A percentile compares a stretch with the other conserved stretches of the same genome.
phyloP scores from a whole-genome alignment of 2,888 invertebrate species.

The Salticus scenicus region DNA sequence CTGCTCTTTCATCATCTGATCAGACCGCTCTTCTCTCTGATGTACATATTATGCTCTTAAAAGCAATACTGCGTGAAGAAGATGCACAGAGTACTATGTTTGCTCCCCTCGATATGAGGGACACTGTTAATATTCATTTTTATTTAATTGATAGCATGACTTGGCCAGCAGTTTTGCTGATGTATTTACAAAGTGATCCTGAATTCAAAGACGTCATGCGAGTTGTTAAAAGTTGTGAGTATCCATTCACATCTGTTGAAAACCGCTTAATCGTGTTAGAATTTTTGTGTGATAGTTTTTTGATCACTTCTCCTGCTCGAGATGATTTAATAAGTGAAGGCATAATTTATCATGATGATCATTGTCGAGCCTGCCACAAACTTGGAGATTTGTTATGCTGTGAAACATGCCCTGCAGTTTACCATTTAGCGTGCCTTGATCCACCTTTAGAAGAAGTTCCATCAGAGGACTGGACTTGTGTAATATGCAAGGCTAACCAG shows the following conservation, averaged over 20 bases:
- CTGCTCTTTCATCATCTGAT: slow-evolving; percentile 92
- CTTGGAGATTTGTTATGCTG: slow-evolving; percentile 96
- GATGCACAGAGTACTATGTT: slow-evolving; percentile 96
- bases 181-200: slow-evolving; percentile 91
- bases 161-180: slow-evolving; percentile 94
- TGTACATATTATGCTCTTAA: slow-evolving; percentile 93
- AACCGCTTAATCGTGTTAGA: slow-evolving; percentile 88
- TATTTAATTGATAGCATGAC: slow-evolving; percentile 96
- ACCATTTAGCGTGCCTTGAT: slow-evolving; percentile 96
- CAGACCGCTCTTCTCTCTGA: slow-evolving; percentile 93
- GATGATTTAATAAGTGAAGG: slow-evolving; percentile 96
- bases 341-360: slow-evolving; percentile 74
- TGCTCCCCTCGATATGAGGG: slow-evolving; percentile 97
- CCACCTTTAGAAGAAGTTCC: slow-evolving; percentile 95
- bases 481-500: slow-evolving; percentile 92
- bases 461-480: slow-evolving; percentile 98
- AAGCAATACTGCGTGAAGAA: slow-evolving; percentile 92
- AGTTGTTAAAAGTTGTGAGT: slow-evolving; percentile 79
- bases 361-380: slow-evolving; percentile 84
- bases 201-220: slow-evolving; percentile 74
- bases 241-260: slow-evolving; percentile 88
- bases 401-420: slow-evolving; percentile 98
- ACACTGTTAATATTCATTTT: slow-evolving; percentile 94
- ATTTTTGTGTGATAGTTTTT: slow-evolving; percentile 94
- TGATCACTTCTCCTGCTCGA: slow-evolving; percentile 92